Conservation (phyloP, 2,113 vertebrate species). For the Herpetotheres cachinnans region DNA sequence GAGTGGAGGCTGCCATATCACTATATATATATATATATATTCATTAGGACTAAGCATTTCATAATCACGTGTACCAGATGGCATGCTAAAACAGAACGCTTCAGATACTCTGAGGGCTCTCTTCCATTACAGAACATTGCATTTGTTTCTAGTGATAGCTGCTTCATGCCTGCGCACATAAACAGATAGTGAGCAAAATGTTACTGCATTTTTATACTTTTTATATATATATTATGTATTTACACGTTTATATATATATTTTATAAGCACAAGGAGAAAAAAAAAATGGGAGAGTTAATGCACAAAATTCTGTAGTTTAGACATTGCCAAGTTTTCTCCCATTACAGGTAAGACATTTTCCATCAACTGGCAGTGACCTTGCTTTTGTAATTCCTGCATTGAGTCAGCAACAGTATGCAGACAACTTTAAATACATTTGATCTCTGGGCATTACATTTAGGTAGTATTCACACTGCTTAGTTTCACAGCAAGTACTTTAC, state of each 20-base stretch:
- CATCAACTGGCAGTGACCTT: not conserved
- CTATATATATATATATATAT: slow-evolving; percentile 41
- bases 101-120: not conserved
- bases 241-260: not conserved
- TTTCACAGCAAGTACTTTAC: not conserved
- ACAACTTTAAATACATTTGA: not conserved
- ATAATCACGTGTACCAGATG: not conserved
- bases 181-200: not conserved
- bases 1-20: slow-evolving; percentile 11
- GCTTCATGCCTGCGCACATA: not conserved
- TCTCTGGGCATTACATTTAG: not conserved
- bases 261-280: not conserved
- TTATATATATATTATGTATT: not conserved
- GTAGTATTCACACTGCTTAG: not conserved
- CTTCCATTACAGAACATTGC: not conserved
- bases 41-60: slow-evolving; percentile 18
- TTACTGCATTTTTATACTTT: not conserved
- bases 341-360: not conserved
- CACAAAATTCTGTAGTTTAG: not conserved
- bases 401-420: not conserved
- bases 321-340: not conserved
- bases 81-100: not conserved
- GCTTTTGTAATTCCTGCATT: not conserved
- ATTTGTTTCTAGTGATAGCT: not conserved
- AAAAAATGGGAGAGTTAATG: not conserved